Percentiles rank a stretch among this genome's conserved stretches.
phyloP scores from a whole-genome alignment of 2,888 invertebrate genomes.

The Micropterix aruncella region DNA sequence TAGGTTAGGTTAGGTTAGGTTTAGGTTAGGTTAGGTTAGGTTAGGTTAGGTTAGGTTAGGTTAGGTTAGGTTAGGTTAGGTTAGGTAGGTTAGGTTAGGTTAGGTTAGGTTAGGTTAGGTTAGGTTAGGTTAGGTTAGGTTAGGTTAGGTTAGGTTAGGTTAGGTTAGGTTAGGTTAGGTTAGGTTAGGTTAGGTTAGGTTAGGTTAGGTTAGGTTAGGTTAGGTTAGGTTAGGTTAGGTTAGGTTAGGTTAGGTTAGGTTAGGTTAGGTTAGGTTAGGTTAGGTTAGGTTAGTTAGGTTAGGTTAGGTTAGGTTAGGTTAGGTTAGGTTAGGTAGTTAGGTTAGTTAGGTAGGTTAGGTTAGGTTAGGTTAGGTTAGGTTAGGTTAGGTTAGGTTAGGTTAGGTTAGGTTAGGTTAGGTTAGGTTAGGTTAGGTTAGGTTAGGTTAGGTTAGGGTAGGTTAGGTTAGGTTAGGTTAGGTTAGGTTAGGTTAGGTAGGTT shows the following conservation, averaged over 20 bases:
- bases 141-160: conserved; percentile 13
- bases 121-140: conserved; percentile 10
- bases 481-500: conserved; percentile 12
- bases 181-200: conserved; percentile 12
- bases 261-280: conserved; percentile 11
- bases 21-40: conserved; percentile 7
- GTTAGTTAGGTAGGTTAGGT: conserved; percentile 11
- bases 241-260: conserved; percentile 11
- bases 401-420: conserved; percentile 12
- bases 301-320: conserved; percentile 12
- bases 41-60: conserved; percentile 5
- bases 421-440: conserved; percentile 12
- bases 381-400: conserved; percentile 10
- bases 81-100: conserved; percentile 7
- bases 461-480: conserved; percentile 12
- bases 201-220: conserved; percentile 12
- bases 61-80: conserved; percentile 4
- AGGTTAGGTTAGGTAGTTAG: conserved; percentile 12
- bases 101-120: conserved; percentile 12
- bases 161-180: conserved; percentile 12
- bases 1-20: conserved; percentile 8
- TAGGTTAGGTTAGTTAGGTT: conserved; percentile 11
- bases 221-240: conserved; percentile 11
- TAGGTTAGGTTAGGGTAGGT: conserved; percentile 12
- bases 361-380: conserved; percentile 11